Conservation (phyloP, 2,888 invertebrate species). For the Scaptomyza cyrtandrae region DNA sequence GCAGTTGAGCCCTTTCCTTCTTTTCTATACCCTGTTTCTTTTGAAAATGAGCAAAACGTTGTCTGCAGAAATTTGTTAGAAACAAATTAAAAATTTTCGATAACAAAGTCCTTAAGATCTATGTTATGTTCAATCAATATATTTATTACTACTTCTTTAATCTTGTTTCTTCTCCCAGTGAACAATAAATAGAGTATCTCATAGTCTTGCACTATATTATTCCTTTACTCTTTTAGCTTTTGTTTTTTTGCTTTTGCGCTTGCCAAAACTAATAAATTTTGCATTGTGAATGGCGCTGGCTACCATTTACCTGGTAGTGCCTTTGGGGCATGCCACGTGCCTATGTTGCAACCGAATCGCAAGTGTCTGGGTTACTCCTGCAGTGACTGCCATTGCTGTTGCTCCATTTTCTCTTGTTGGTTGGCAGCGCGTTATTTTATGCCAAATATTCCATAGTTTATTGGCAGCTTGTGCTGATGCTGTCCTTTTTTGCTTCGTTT, state of each 20-base stretch:
- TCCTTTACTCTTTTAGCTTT: background rate
- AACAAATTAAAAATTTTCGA: no score
- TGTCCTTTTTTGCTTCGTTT: slow-evolving; percentile 3
- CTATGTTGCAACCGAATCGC: slow-evolving; percentile 23
- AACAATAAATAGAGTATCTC: background rate
- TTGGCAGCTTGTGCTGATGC: slow-evolving; percentile 45
- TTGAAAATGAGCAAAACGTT: background rate
- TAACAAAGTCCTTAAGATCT: no score
- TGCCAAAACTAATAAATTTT: slow-evolving; percentile 74
- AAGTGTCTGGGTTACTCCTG: slow-evolving; percentile 24
- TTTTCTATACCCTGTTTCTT: background rate
- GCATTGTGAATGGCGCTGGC: slow-evolving; percentile 65
- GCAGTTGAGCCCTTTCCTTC: slow-evolving; percentile 8
- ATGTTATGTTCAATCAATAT: no score
- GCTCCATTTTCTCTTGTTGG: slow-evolving; percentile 1
- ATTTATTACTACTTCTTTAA: no score
- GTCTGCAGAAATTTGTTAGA: background rate
- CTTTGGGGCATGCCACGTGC: slow-evolving; percentile 41
- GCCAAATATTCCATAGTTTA: slow-evolving; percentile 62
- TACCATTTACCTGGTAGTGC: slow-evolving; percentile 56
- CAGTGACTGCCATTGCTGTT: slow-evolving; percentile 10
- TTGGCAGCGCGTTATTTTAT: slow-evolving; percentile 59
- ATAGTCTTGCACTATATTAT: background rate
- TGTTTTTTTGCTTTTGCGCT: slow-evolving; percentile 24
- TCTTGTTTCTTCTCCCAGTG: no score